These are phyloP conservation scores for Antennarius striatus DNA, from an alignment of 2,113 vertebrate genomes.

Conservation along the genomic window DNA sequence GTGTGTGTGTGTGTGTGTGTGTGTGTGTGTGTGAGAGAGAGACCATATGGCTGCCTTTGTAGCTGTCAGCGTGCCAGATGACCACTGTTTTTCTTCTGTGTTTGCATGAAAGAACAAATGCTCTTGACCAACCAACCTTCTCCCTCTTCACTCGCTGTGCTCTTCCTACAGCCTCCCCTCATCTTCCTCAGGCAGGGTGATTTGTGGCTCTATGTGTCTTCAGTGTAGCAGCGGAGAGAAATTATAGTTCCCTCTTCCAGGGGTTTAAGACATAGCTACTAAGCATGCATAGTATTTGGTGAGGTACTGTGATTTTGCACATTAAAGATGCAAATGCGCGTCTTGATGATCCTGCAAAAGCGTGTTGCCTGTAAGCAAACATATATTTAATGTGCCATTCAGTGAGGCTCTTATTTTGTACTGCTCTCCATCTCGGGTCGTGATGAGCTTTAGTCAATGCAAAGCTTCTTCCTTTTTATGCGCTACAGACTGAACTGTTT, in stretches of 20 bases:
- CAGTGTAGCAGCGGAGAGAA: constrained; percentile 12
- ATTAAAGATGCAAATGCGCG: constrained; percentile 20
- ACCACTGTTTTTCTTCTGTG: constrained; percentile 56
- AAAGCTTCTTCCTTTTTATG: neutral
- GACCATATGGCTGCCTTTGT: constrained; percentile 73
- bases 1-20: constrained; percentile 3
- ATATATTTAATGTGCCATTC: constrained; percentile 23
- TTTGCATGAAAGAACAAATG: constrained; percentile 58
- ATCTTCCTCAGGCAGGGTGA: constrained; percentile 13
- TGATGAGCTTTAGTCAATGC: constrained; percentile 29
- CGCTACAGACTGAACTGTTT: neutral
- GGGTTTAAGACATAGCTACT: constrained; percentile 4
- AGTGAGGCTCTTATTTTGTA: constrained; percentile 11
- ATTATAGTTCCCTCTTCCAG: neutral
- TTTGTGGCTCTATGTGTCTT: constrained; percentile 5
- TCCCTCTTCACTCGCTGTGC: constrained; percentile 33
- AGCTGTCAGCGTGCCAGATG: constrained; percentile 64
- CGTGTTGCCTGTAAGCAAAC: constrained; percentile 1
- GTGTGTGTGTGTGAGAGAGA: neutral
- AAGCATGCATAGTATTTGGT: neutral
- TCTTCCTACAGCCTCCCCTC: neutral
- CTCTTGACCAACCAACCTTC: constrained; percentile 39
- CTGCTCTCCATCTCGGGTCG: neutral
- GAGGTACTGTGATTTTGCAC: neutral
- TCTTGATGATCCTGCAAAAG: constrained; percentile 1